Evolutionary conservation across 2,113 vertebrate species (phyloP).

Genomic region (Sclerurus mexicanus): DNA sequence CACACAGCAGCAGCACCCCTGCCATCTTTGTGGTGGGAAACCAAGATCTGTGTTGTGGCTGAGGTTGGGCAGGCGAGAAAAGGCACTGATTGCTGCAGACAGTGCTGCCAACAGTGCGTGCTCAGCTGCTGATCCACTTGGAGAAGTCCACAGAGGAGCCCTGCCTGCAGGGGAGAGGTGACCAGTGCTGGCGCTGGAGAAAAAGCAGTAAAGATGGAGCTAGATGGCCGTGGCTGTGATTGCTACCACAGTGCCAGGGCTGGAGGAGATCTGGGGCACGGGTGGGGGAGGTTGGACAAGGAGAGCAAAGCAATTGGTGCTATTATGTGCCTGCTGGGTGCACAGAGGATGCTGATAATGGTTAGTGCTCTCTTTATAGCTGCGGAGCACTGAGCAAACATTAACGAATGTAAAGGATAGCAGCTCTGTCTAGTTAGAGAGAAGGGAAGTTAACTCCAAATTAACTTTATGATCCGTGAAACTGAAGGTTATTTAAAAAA

Average conservation of each 20-base stretch:
- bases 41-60: neutral
- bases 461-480: conserved; percentile 67
- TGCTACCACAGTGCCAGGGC: neutral
- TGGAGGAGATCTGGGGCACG: neutral
- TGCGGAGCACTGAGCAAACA: neutral
- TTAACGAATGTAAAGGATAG: conserved; percentile 15
- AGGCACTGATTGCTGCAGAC: neutral
- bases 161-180: neutral
- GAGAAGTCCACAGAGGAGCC: neutral
- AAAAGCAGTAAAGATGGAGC: neutral
- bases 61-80: neutral
- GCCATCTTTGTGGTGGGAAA: fast-evolving
- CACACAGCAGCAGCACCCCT: fast-evolving
- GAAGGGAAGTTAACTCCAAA: conserved; percentile 52
- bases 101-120: neutral
- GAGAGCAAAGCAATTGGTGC: neutral
- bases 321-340: neutral
- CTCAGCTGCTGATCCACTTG: fast-evolving
- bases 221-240: neutral
- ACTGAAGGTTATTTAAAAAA: conserved; percentile 69
- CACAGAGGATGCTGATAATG: neutral
- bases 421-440: conserved; percentile 24
- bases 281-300: neutral
- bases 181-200: neutral
- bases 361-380: conserved; percentile 21